Evolutionary conservation across 2,113 vertebrate species (phyloP).

Genomic region (Candoia aspera): DNA sequence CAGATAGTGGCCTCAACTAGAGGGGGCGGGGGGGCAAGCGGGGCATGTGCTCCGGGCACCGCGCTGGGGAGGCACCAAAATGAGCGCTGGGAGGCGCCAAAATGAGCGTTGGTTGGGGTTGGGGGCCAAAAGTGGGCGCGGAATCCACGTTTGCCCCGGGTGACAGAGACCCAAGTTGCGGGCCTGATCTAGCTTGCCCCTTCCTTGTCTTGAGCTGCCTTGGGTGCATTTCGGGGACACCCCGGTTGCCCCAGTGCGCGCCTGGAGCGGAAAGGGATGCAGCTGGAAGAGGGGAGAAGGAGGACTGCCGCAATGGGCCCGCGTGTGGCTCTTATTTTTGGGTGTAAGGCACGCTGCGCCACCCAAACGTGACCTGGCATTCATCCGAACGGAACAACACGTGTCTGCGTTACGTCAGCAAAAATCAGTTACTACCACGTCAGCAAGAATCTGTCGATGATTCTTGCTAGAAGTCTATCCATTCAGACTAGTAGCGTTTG

Average conservation of each 20-base stretch:
- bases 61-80: too few relatives aligned
- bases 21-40: too few relatives aligned
- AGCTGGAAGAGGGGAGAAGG: neutral
- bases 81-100: too few relatives aligned
- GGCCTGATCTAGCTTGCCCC: neutral
- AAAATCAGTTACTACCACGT: neutral
- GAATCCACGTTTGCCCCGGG: too few relatives aligned
- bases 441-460: neutral
- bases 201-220: neutral
- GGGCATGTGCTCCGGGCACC: too few relatives aligned
- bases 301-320: neutral
- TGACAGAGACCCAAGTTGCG: too few relatives aligned
- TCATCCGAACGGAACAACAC: neutral
- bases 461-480: neutral
- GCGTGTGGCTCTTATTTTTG: neutral
- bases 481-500: neutral
- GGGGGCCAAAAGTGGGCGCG: too few relatives aligned
- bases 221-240: neutral
- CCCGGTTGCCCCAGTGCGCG: neutral
- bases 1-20: too few relatives aligned
- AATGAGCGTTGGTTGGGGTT: too few relatives aligned
- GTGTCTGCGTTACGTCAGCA: neutral
- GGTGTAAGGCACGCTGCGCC: neutral
- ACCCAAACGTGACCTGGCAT: neutral
- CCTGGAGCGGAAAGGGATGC: neutral